Percentiles rank a stretch among this genome's conserved stretches.
Evolutionary conservation across 2,888 invertebrate genomes (phyloP).

Genomic region (Mythimna impura): DNA sequence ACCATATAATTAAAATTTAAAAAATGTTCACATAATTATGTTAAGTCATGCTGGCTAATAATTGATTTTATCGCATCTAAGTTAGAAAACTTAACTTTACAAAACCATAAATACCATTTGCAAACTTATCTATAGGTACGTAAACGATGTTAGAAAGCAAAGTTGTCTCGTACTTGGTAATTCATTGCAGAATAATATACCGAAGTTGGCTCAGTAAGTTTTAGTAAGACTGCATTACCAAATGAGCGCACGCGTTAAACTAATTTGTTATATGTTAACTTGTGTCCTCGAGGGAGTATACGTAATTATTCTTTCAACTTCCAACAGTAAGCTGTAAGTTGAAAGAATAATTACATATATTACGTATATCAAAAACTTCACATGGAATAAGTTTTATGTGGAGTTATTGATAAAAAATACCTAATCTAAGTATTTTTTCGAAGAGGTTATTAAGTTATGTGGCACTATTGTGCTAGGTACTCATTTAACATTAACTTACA

Average conservation of each 20-base stretch:
- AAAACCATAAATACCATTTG: constrained; percentile 1
- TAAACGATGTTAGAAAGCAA: constrained; percentile 5
- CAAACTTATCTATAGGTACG: constrained; percentile 10
- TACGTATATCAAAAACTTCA: too few species aligned
- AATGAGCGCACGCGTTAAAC: constrained; percentile 52
- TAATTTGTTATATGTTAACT: constrained; percentile 57
- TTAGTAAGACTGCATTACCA: constrained; percentile 45
- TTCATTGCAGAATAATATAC: constrained; percentile 33
- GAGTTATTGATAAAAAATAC: not conserved
- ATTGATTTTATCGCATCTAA: not conserved
- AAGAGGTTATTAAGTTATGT: too few species aligned
- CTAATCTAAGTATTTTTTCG: not conserved
- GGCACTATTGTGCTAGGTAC: too few species aligned
- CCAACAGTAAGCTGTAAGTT: not conserved
- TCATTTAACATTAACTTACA: too few species aligned
- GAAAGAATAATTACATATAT: too few species aligned
- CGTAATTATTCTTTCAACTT: constrained; percentile 29
- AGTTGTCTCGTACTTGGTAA: constrained; percentile 19
- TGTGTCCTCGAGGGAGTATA: constrained; percentile 33
- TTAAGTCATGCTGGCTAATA: not conserved
- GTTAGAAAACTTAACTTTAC: not conserved
- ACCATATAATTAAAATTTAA: too few species aligned
- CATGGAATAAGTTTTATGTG: not conserved
- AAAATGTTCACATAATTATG: too few species aligned
- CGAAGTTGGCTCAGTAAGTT: constrained; percentile 40